Base-by-base conservation (phyloP, 1,140 invertebrate species). In the Popillia japonica region DNA sequence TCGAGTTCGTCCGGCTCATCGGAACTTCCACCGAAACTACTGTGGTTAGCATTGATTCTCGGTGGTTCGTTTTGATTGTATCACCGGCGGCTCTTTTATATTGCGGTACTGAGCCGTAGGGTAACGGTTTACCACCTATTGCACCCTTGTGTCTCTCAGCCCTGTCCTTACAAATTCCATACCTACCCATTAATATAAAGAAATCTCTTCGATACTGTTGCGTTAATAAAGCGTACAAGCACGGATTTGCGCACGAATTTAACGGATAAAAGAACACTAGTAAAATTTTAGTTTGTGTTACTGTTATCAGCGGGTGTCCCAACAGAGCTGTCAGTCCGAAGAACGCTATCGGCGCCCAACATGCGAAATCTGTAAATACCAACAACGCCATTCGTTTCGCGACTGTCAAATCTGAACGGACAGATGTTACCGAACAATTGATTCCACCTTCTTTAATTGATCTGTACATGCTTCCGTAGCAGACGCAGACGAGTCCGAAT, bases 191-290 rank as follows among this genome's bases (percentile, higher is more conserved):
- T n/a, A 95, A 88, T 34, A 92, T 89, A 72, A 93, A 91, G 27
- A 95, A 87, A 86, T 97, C 95, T 79, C 93, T 89, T 23, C 95
- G 88, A 84, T 96, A 97, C 85, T 96, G 95, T 78, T 95, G 93
- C 0, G 96, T 97, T 22, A 97, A 86, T 78, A 98, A 93, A 1
- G 95, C 96, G 86, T 98, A 98, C 0, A 98, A 87, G 87, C 96
- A 96, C 0, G 96, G 96, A 89, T 98, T 97, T 23, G 95, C 94
- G n/a, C n/a, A n/a, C n/a, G n/a, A n/a, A n/a, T n/a, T n/a, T n/a
- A n/a, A n/a, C n/a, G n/a, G n/a, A n/a, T 97, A 97, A 84, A 98
- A 96, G 83, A 97, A 96, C 0, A 98, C 95, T 3, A 97, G 87
- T 7, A 97, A 87, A 75, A 97, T 95, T 87, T 98, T 98, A 0